Base-by-base conservation (phyloP, 1,140 invertebrate genomes). In the Conopomorpha cramerella region DNA sequence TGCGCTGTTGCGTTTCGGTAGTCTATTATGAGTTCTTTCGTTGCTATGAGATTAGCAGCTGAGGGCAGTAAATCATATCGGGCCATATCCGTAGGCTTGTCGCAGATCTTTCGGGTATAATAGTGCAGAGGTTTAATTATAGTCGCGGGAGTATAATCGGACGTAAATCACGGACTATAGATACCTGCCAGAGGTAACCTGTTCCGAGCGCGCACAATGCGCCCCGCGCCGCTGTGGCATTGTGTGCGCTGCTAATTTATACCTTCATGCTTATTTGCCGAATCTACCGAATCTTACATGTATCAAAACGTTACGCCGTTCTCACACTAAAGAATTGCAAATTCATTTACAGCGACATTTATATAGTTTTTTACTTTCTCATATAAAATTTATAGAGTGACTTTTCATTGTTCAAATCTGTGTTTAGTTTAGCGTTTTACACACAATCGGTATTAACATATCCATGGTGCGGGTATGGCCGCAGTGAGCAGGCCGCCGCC, bases 111-210 rank as follows among this genome's bases (percentile, higher is more conserved):
- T 66, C 38, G 63, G 61, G 51, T 53, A 63, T 67, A 68, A 74
- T 66, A 59, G 65, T 53, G 58, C 55, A 51, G 64, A 53, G 55
- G 59, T 71, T 76, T 76, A 76, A 72, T 76, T 72, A 72, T 67
- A 71, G 55, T 55, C 41, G 42, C 43, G 43, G 49, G 49, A 60
- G 49, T 64, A 61, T 55, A 72, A 76, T 76, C 66, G 66, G 39
- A 40, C 50, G 71, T 71, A 72, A 72, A 72, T 72, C 66, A 72
- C 49, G 33, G 42, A 47, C 55, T 63, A 76, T 67, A 66, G 66
- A 68, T 67, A 76, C 64, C 67, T 72, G 67, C 55, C 67, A 66
- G 45, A 30, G 60, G 42, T 63, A 76, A 76, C 71, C 71, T 76
- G 67, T 72, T 72, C 63, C 62, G 55, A 63, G 71, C 63, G 62